Evolutionary conservation across 2,113 vertebrate genomes (phyloP).

Genomic region (Dermatemys mawii): DNA sequence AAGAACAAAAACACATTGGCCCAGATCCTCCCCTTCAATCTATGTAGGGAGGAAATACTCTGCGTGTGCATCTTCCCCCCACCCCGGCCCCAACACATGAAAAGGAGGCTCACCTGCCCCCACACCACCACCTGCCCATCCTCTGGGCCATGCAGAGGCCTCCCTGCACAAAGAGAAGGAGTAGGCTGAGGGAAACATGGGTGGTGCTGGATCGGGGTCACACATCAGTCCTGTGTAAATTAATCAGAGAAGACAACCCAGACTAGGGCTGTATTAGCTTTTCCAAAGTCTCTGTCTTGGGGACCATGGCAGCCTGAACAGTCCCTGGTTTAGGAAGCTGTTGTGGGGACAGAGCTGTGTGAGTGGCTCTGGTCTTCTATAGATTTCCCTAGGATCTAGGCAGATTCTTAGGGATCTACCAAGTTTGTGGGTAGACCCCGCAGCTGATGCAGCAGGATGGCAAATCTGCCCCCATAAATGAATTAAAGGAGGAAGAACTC

Average conservation of each 20-base stretch:
- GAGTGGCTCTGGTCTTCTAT: neutral
- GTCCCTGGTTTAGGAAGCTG: neutral
- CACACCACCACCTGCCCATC: neutral
- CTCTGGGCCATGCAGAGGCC: neutral
- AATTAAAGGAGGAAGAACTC: neutral
- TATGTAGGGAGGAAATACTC: neutral
- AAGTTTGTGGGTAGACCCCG: neutral
- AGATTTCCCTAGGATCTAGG: neutral
- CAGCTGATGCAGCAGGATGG: neutral
- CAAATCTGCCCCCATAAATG: neutral
- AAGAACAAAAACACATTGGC: neutral
- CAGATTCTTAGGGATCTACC: neutral
- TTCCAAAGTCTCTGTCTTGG: neutral
- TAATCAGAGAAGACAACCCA: neutral
- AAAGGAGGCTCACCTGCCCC: neutral
- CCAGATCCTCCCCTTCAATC: neutral
- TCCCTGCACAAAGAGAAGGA: neutral
- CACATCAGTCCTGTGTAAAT: neutral
- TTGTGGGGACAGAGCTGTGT: neutral
- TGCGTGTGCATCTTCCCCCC: neutral
- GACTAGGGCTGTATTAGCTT: neutral
- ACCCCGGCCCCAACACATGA: neutral
- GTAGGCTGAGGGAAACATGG: neutral
- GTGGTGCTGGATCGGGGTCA: neutral
- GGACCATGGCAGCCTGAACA: neutral